These are phyloP conservation scores for Carettochelys insculpta DNA, from an alignment of 2,113 vertebrate species.

Conservation along the genomic window DNA sequence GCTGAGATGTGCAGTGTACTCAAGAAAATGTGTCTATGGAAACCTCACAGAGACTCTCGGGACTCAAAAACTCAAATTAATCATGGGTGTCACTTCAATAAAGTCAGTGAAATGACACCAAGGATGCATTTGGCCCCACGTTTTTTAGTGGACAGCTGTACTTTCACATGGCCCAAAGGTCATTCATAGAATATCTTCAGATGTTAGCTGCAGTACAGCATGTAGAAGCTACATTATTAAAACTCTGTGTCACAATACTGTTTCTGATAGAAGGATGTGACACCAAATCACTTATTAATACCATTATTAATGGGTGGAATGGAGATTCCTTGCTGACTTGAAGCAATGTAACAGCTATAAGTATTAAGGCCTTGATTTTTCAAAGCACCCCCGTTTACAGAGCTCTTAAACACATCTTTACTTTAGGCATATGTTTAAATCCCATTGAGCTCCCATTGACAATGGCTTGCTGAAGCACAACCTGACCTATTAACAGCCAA, in stretches of 20 bases:
- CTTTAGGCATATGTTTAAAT: background rate
- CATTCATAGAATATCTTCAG: conserved; percentile 46
- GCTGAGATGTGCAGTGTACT: background rate
- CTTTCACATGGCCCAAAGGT: conserved; percentile 54
- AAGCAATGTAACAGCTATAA: background rate
- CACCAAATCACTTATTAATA: background rate
- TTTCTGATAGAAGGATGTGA: background rate
- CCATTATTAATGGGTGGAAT: background rate
- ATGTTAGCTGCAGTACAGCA: background rate
- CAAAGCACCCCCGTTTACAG: background rate
- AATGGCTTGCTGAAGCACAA: background rate
- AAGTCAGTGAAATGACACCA: conserved; percentile 23
- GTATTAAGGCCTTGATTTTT: background rate
- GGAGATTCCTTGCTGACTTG: background rate
- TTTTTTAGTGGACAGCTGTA: conserved; percentile 20
- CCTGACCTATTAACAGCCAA: background rate
- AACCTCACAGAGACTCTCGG: background rate
- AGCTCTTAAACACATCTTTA: conserved; percentile 4
- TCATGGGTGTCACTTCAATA: background rate
- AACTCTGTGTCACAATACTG: background rate
- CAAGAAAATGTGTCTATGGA: background rate
- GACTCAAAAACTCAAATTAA: conserved; percentile 27
- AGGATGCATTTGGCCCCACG: conserved; percentile 19
- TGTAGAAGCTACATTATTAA: background rate
- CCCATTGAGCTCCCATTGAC: background rate